These are phyloP conservation scores for Eudemis profundana DNA, from an alignment of 2,888 invertebrate species.

Conservation along the genomic window DNA sequence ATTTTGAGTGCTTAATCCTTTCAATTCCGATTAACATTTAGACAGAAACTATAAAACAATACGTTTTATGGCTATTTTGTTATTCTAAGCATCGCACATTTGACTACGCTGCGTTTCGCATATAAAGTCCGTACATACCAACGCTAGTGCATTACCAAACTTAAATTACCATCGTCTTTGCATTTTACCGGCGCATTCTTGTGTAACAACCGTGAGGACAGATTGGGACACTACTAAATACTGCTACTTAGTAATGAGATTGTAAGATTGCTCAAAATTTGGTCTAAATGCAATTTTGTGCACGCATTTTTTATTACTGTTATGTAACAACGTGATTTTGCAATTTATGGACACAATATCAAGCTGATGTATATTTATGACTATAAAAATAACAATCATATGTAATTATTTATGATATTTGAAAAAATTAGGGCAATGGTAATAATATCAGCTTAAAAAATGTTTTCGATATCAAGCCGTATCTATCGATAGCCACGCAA, in stretches of 20 bases:
- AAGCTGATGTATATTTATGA: too few species aligned
- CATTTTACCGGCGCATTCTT: slow-evolving; percentile 37
- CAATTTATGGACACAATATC: neutral
- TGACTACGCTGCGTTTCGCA: slow-evolving; percentile 32
- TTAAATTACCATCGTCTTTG: slow-evolving; percentile 38
- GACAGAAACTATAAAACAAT: slow-evolving; percentile 27
- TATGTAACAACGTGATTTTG: neutral
- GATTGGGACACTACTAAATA: slow-evolving; percentile 31
- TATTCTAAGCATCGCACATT: slow-evolving; percentile 43
- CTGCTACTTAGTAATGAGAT: slow-evolving; percentile 29
- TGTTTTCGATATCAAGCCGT: too few species aligned
- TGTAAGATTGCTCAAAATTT: slow-evolving; percentile 23
- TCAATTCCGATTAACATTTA: slow-evolving; percentile 24
- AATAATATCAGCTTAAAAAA: too few species aligned
- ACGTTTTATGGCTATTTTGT: slow-evolving; percentile 39
- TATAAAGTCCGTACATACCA: slow-evolving; percentile 21
- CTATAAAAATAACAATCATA: too few species aligned
- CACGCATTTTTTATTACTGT: neutral
- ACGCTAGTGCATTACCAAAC: slow-evolving; percentile 39
- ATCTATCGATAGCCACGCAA: too few species aligned
- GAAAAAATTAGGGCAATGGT: too few species aligned
- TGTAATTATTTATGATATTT: too few species aligned
- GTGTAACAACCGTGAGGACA: slow-evolving; percentile 24
- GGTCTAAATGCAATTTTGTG: slow-evolving; percentile 12
- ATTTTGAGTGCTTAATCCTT: neutral